These are phyloP conservation scores for Allacma fusca DNA, from an alignment of 2,888 invertebrate genomes.

Conservation along the genomic window DNA sequence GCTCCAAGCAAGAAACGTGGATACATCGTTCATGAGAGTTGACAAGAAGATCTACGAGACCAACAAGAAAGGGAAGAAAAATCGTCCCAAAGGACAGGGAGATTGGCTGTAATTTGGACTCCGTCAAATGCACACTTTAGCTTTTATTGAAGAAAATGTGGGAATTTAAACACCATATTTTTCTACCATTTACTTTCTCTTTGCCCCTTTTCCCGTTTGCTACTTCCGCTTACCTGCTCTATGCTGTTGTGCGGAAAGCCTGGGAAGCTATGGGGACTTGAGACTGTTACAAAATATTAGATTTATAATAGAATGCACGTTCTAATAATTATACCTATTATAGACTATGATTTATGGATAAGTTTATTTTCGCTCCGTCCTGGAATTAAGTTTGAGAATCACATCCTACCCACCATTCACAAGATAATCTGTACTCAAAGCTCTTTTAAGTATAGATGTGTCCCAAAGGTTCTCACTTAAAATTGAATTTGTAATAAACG, in stretches of 20 bases:
- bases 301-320: no score
- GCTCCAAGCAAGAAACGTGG: constrained; percentile 10
- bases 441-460: background rate
- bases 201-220: no score
- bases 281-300: no score
- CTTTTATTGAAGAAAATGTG: background rate
- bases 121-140: background rate
- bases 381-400: no score
- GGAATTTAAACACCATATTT: background rate
- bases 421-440: background rate
- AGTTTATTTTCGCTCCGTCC: no score
- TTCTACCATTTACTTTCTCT: background rate
- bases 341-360: no score
- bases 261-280: no score
- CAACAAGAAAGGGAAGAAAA: constrained; percentile 21
- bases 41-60: constrained; percentile 17
- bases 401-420: background rate
- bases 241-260: no score
- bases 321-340: no score
- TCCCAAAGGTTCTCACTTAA: background rate
- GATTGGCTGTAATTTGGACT: constrained; percentile 29
- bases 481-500: constrained; percentile 16
- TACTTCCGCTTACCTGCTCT: no score
- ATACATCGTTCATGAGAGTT: background rate
- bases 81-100: constrained; percentile 37